phyloP scores from a whole-genome alignment of 2,113 vertebrate species.

The Lates calcarifer region DNA sequence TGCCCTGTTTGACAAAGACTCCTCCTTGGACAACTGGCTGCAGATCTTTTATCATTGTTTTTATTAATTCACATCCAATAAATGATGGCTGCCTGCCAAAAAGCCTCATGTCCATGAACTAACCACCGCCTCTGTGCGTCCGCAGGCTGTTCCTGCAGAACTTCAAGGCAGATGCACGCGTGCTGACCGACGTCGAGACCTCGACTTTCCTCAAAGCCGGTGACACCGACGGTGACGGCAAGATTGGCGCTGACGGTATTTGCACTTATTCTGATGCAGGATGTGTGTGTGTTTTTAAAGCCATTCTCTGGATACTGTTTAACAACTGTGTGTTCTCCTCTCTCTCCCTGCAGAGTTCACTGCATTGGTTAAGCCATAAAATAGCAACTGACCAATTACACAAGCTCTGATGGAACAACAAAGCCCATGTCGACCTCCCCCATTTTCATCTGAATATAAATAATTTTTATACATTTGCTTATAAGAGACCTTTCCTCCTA shows the following conservation, averaged over 20 bases:
- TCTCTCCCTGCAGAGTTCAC: constrained; percentile 83
- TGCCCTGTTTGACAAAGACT: background rate
- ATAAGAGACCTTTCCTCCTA: constrained; percentile 82
- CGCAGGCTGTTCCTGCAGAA: constrained; percentile 87
- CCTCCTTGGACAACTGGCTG: background rate
- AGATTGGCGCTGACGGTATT: constrained; percentile 85
- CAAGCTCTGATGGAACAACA: constrained; percentile 85
- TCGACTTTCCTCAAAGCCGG: constrained; percentile 83
- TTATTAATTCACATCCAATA: too few relatives aligned
- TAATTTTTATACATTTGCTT: constrained; percentile 87
- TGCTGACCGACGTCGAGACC: constrained; percentile 84
- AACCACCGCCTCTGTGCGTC: background rate
- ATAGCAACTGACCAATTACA: constrained; percentile 82
- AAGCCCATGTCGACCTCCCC: constrained; percentile 79
- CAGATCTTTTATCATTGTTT: background rate
- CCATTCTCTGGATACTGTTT: too few relatives aligned
- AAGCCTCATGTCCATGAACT: constrained; percentile 22
- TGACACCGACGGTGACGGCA: constrained; percentile 87
- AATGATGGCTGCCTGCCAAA: too few relatives aligned
- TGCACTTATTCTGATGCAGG: too few relatives aligned
- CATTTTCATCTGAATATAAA: constrained; percentile 84
- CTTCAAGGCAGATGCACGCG: constrained; percentile 80
- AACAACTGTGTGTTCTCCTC: background rate
- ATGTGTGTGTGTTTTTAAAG: too few relatives aligned
- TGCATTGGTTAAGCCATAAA: constrained; percentile 84